Evolutionary conservation across 2,113 vertebrate species (phyloP).

Genomic region (Noturus placidus): DNA sequence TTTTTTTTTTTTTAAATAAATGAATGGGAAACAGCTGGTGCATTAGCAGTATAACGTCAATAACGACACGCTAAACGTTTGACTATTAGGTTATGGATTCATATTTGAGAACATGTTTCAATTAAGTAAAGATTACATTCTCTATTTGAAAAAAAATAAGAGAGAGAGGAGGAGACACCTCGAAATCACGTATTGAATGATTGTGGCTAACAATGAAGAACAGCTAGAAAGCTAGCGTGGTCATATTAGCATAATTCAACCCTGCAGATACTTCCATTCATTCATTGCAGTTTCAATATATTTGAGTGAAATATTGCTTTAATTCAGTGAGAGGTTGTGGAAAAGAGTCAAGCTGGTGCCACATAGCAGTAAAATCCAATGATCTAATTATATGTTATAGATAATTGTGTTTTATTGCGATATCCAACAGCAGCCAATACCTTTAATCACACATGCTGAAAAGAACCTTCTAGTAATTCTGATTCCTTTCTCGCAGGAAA

Average conservation of each 20-base stretch:
- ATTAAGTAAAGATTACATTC: background rate
- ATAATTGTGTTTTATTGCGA: conserved; percentile 16
- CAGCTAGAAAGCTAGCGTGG: background rate
- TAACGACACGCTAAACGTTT: background rate
- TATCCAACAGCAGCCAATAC: background rate
- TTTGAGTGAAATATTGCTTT: conserved; percentile 2
- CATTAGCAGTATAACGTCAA: background rate
- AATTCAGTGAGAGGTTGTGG: background rate
- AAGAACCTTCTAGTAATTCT: conserved; percentile 12
- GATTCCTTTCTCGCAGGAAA: background rate
- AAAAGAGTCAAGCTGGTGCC: background rate
- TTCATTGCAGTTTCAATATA: background rate
- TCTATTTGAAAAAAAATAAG: background rate
- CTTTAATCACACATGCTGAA: background rate
- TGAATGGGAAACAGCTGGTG: conserved; percentile 15
- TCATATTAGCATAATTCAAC: background rate
- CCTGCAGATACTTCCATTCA: background rate
- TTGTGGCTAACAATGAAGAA: background rate
- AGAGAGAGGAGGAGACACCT: background rate
- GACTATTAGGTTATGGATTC: background rate
- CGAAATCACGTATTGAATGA: background rate
- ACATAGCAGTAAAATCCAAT: background rate
- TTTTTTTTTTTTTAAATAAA: background rate
- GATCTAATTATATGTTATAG: background rate
- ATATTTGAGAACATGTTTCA: background rate